Evolutionary conservation across 2,888 invertebrate genomes (phyloP).

Genomic region (Scaptomyza reducta): DNA sequence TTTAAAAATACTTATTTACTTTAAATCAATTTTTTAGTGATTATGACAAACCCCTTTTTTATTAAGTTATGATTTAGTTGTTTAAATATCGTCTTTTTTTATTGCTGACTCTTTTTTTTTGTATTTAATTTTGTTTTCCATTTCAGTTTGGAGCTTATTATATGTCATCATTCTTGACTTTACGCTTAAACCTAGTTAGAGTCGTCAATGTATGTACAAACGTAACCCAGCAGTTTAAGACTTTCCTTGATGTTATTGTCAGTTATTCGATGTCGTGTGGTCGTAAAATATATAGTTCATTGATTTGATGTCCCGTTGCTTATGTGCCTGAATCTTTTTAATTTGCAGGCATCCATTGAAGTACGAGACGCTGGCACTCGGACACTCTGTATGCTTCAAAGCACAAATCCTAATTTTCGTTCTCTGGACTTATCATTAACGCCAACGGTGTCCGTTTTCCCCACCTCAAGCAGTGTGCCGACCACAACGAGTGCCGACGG

Average conservation of each 20-base stretch:
- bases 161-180: constrained; percentile 23
- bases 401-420: constrained; percentile 84
- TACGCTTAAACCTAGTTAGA: constrained; percentile 15
- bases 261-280: constrained; percentile 28
- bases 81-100: neutral
- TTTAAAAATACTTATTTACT: neutral
- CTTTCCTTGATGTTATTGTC: constrained; percentile 23
- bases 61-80: neutral
- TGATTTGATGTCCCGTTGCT: constrained; percentile 1
- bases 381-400: constrained; percentile 86
- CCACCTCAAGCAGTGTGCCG: constrained; percentile 43
- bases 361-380: constrained; percentile 90
- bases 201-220: constrained; percentile 31
- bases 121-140: too few species aligned
- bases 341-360: constrained; percentile 89
- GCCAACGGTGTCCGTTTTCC: constrained; percentile 50
- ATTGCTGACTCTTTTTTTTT: neutral
- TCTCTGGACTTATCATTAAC: constrained; percentile 76
- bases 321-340: neutral
- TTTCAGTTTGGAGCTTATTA: constrained; percentile 20
- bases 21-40: too few species aligned
- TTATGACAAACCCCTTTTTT: too few species aligned
- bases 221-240: constrained; percentile 2
- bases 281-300: constrained; percentile 1
- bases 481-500: constrained; percentile 61